Conservation (phyloP, 2,888 invertebrate species). For the Lithodes maja region DNA sequence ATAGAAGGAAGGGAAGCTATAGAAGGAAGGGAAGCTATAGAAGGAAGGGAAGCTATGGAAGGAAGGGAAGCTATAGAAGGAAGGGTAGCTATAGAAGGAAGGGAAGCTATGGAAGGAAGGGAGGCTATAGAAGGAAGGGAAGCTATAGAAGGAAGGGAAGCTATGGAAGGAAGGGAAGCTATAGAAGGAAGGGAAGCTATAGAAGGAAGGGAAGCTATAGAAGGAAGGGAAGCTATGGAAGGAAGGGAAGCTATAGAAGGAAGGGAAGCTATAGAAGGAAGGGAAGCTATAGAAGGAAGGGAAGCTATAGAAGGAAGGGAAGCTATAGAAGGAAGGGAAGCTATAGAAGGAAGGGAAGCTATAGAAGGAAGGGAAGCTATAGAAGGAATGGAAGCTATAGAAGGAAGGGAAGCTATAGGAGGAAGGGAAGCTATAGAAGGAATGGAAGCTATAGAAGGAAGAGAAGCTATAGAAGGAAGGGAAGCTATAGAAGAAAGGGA, state of each 20-base stretch:
- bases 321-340: background rate
- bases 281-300: background rate
- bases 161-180: background rate
- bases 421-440: background rate
- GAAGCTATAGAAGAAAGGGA: background rate
- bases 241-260: background rate
- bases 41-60: background rate
- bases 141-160: background rate
- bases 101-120: background rate
- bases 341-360: background rate
- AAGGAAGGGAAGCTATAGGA: background rate
- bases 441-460: background rate
- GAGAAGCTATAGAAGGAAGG: background rate
- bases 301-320: background rate
- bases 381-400: background rate
- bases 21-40: background rate
- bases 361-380: background rate
- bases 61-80: slow-evolving; percentile 2
- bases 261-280: background rate
- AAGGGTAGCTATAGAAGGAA: background rate
- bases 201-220: background rate
- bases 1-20: background rate
- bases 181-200: background rate
- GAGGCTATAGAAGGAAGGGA: background rate
- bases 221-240: background rate